A percentile compares a stretch with the other conserved stretches of the same genome.
These are phyloP conservation scores for Halichoerus grypus DNA, from an alignment of 2,113 vertebrate species.

Conservation along the genomic window DNA sequence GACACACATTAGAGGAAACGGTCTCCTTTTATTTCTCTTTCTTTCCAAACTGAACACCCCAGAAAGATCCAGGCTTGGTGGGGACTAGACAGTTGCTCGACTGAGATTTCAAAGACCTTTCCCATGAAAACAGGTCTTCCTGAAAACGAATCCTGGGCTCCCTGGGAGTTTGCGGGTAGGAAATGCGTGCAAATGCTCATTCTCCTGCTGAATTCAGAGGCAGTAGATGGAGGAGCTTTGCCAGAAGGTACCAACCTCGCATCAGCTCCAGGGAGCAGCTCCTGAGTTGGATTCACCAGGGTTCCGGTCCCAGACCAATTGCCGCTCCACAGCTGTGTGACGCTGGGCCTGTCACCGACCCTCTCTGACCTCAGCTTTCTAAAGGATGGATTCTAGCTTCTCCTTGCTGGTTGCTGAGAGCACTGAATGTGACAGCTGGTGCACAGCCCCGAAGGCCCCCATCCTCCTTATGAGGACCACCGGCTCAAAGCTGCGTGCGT, in stretches of 20 bases:
- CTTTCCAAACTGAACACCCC: not conserved
- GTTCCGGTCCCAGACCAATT: accelerated
- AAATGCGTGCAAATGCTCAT: accelerated
- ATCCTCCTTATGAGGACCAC: not conserved
- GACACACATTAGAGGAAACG: not conserved
- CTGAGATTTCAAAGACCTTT: not conserved
- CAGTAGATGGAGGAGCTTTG: not conserved
- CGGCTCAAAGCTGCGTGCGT: not conserved
- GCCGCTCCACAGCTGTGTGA: not conserved
- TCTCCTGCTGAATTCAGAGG: not conserved
- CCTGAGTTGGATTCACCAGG: not conserved
- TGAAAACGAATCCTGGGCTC: no score
- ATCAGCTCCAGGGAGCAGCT: not conserved
- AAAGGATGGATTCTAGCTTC: not conserved
- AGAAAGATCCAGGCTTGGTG: no score
- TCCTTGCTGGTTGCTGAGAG: not conserved
- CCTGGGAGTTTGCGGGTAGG: not conserved
- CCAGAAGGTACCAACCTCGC: not conserved
- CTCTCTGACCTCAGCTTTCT: not conserved
- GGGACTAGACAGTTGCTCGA: not conserved
- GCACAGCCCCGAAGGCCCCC: accelerated
- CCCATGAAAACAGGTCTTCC: no score
- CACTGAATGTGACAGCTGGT: not conserved
- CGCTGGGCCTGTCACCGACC: not conserved
- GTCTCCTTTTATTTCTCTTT: not conserved